A percentile compares a stretch with the other conserved stretches of the same genome.
Conservation (phyloP, 92 coral and sea anemone genomes). For the Metridium senile region DNA sequence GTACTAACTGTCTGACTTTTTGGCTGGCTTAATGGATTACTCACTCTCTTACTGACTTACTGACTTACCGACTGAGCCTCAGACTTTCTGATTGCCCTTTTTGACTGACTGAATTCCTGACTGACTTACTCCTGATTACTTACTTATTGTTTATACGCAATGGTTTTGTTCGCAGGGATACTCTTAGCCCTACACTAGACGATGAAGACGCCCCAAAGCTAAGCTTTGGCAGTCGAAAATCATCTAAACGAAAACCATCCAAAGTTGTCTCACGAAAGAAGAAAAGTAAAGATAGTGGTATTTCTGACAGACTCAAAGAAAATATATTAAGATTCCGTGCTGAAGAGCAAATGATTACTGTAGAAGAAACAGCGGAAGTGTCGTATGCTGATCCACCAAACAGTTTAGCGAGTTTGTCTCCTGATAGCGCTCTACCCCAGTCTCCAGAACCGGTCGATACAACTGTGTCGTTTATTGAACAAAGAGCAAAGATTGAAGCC, state of each 20-base stretch:
- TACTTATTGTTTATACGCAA: too few relatives aligned
- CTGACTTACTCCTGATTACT: too few relatives aligned
- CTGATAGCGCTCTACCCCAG: conserved; percentile 39
- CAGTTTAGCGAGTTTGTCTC: conserved; percentile 26
- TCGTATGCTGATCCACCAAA: conserved; percentile 43
- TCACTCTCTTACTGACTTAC: too few relatives aligned
- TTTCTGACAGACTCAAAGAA: conserved; percentile 78
- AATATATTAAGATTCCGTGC: conserved; percentile 74
- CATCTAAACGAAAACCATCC: conserved; percentile 63
- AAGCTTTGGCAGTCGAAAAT: conserved; percentile 55
- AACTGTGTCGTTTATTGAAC: conserved; percentile 14
- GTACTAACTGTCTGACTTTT: too few relatives aligned
- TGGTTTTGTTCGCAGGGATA: conserved; percentile 5
- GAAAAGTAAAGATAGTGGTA: conserved; percentile 44
- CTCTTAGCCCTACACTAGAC: conserved; percentile 29
- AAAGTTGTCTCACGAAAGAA: conserved; percentile 43
- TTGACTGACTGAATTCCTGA: too few relatives aligned
- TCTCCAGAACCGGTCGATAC: conserved; percentile 43
- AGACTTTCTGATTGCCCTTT: too few relatives aligned
- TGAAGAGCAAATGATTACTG: conserved; percentile 69
- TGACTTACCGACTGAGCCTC: too few relatives aligned
- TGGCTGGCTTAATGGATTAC: too few relatives aligned
- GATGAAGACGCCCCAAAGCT: conserved; percentile 34
- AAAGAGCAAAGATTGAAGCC: conserved; percentile 43
- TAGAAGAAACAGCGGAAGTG: conserved; percentile 57